Conservation (phyloP, 2,888 invertebrate genomes). For the Sclerodermus sp. region DNA sequence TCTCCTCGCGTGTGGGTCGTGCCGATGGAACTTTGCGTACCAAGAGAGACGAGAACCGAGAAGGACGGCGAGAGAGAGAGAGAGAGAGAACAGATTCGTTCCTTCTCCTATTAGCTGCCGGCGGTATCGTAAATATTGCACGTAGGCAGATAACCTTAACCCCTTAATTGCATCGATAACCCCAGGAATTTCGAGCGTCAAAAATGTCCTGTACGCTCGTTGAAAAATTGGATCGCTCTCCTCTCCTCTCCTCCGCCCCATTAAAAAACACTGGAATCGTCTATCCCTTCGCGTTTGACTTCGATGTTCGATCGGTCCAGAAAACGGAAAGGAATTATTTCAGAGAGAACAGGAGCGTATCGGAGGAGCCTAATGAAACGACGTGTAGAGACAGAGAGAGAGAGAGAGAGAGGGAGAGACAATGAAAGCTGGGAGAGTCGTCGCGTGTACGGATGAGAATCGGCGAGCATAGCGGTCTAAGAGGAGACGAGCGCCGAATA, state of each 20-base stretch:
- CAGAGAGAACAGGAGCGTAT: too few relatives aligned
- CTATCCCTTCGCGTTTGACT: too few relatives aligned
- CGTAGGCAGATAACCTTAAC: constrained; percentile 35
- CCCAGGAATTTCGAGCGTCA: background rate
- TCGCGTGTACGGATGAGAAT: background rate
- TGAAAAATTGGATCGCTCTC: too few relatives aligned
- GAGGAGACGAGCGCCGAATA: constrained; percentile 13
- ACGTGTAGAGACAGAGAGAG: too few relatives aligned
- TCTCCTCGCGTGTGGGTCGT: constrained; percentile 40
- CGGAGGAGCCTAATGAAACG: too few relatives aligned
- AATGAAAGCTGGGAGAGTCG: too few relatives aligned
- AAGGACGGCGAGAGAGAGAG: constrained; percentile 7
- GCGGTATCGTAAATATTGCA: constrained; percentile 27
- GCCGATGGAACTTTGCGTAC: constrained; percentile 5
- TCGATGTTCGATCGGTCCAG: too few relatives aligned
- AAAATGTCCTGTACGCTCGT: background rate
- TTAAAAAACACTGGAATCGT: too few relatives aligned
- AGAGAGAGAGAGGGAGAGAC: too few relatives aligned
- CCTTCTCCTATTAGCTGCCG: constrained; percentile 28
- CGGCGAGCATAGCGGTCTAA: background rate
- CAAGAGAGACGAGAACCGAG: constrained; percentile 13
- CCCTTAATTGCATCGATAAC: constrained; percentile 28
- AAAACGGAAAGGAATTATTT: too few relatives aligned
- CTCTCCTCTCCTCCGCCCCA: too few relatives aligned
- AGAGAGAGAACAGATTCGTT: constrained; percentile 9